Conservation (phyloP, 2,113 vertebrate species). For the Microcebus griseorufus region DNA sequence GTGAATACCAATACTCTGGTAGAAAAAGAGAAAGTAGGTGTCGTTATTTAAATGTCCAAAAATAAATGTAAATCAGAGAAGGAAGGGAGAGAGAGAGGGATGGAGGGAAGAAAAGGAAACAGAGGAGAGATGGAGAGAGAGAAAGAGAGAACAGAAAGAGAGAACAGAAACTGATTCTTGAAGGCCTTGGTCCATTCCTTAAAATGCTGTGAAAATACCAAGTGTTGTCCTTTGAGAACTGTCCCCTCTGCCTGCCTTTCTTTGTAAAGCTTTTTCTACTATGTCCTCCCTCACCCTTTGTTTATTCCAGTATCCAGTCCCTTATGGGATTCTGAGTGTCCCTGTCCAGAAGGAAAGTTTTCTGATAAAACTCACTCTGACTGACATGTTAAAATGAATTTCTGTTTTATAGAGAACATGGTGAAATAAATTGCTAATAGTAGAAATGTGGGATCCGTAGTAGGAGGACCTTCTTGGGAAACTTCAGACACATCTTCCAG, state of each 20-base stretch:
- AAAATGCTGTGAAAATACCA: neutral
- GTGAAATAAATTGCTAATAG: neutral
- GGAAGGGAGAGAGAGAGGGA: neutral
- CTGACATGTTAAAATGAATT: neutral
- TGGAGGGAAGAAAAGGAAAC: neutral
- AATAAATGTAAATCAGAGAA: constrained; percentile 3
- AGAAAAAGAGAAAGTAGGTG: neutral
- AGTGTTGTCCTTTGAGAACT: neutral
- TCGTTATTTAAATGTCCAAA: neutral
- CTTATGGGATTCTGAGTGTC: neutral
- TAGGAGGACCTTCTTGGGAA: neutral
- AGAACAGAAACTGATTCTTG: neutral
- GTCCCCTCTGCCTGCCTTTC: neutral
- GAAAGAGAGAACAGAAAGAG: neutral
- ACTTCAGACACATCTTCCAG: neutral
- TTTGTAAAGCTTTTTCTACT: neutral
- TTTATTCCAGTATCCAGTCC: neutral
- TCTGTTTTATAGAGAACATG: neutral
- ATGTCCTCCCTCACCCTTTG: neutral
- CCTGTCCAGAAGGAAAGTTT: neutral
- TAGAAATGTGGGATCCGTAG: neutral
- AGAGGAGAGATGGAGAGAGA: neutral
- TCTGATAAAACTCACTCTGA: neutral
- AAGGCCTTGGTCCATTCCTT: neutral
- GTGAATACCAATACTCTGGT: neutral